Evolutionary conservation across 2,888 invertebrate genomes (phyloP), one percentile per base, ranked within the genome.

Genomic region (Eledone cirrhosa): DNA sequence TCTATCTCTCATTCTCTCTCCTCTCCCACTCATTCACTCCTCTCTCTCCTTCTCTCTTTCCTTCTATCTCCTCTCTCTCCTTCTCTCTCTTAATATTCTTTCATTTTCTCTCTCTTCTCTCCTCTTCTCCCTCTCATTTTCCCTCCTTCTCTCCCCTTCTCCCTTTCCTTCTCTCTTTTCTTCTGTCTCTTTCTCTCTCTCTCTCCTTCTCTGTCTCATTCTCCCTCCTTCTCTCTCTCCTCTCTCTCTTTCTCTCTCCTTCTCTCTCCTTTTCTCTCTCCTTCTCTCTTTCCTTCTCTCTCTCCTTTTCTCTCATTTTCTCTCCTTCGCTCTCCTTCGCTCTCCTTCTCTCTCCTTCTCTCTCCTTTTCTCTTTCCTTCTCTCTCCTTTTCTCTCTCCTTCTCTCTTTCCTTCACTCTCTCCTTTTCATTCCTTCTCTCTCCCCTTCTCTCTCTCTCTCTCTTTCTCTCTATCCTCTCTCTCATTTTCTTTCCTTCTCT

Each of bases 221-320:
- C 0, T 22, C 11, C 63, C 63, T 19, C 27, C 63, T 19, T 11
- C 19, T 19, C 59, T 77, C 76, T 72, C 48, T 53, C 47, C 78
- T 59, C 74, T 41, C 65, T 72, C 29, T 33, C 72, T 33, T 14
- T n/a, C 78, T 77, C 59, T 48, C 48, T 77, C 22, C 63, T 22
- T 63, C 11, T 22, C 1, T 2, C 22, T 27, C 27, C 22, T 29
- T 48, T 59, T 77, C 69, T 77, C 29, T 41, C 72, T 72, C 77
- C 77, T 29, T 22, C 14, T 4, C 19, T 31, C 24, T 27, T 16
- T 11, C 8, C n/a, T 4, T 31, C 69, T 4, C 16, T n/a, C 41
- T 0, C 7, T 31, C 48, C 11, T 8, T 67, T 4, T 14, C 22
- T 41, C 13, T 13, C 5, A 27, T 59, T 24, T 16, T 65, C 22